Evolutionary conservation across 2,888 invertebrate genomes (phyloP).

Genomic region (Tetragnatha montana): DNA sequence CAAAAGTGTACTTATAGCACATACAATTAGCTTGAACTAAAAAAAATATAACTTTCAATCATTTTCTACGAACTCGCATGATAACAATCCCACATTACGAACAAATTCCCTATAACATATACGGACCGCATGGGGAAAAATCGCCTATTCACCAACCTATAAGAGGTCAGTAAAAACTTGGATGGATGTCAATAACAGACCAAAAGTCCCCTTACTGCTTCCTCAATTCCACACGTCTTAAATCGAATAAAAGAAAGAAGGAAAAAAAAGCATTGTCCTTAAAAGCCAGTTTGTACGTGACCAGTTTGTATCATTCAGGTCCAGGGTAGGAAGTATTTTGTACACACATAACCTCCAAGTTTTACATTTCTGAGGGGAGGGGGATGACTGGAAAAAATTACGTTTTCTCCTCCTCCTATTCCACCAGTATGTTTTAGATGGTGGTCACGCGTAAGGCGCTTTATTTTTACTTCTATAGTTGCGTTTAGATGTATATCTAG

Average conservation of each 20-base stretch:
- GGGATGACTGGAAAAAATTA: conserved; percentile 6
- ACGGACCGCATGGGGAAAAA: neutral
- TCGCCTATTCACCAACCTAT: conserved; percentile 36
- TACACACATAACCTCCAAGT: conserved; percentile 39
- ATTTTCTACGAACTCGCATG: too few relatives aligned
- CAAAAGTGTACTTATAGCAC: too few relatives aligned
- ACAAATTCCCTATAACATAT: too few relatives aligned
- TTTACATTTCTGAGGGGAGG: conserved; percentile 61
- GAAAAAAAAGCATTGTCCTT: conserved; percentile 50
- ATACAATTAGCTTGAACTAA: too few relatives aligned
- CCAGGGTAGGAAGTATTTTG: conserved; percentile 35
- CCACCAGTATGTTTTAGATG: conserved; percentile 40
- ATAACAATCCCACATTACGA: too few relatives aligned
- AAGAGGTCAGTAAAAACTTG: conserved; percentile 68
- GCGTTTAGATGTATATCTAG: conserved; percentile 49
- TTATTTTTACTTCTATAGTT: conserved; percentile 43
- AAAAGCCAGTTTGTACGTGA: conserved; percentile 63
- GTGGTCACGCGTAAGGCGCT: conserved; percentile 41
- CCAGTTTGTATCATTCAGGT: conserved; percentile 43
- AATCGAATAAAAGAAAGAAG: conserved; percentile 14
- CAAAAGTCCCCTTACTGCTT: conserved; percentile 14
- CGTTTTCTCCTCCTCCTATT: conserved; percentile 31
- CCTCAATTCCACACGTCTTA: conserved; percentile 21
- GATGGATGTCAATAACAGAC: conserved; percentile 63
- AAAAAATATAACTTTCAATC: too few relatives aligned